Evolutionary conservation across 2,113 vertebrate species (phyloP).

Genomic region (Mastomys natalensis): DNA sequence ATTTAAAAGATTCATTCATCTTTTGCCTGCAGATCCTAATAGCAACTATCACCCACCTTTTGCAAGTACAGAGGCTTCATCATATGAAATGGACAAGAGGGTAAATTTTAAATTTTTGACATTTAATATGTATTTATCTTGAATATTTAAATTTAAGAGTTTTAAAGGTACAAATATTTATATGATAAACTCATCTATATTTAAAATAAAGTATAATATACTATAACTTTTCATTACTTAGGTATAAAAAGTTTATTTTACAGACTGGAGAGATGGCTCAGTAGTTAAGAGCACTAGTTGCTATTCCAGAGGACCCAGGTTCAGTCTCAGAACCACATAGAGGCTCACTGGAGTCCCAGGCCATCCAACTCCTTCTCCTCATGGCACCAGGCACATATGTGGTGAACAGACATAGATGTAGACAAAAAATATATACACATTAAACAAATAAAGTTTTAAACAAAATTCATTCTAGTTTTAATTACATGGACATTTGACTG

Average conservation of each 20-base stretch:
- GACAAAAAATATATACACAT: not conserved
- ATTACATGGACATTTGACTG: conserved; percentile 47
- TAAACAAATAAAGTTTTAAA: not conserved
- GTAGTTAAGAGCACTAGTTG: not conserved
- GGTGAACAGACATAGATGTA: not conserved
- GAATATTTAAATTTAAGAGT: conserved; percentile 50
- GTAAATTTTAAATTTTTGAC: conserved; percentile 87
- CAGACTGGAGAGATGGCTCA: not conserved
- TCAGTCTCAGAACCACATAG: not conserved
- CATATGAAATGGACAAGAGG: conserved; percentile 97
- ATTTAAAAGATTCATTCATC: not conserved
- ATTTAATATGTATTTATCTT: conserved; percentile 57
- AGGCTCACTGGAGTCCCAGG: not conserved
- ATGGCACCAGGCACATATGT: not conserved
- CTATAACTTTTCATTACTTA: conserved; percentile 2
- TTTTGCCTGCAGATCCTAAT: conserved; percentile 92
- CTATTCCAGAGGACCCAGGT: not conserved
- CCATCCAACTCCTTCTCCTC: not conserved
- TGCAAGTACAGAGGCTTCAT: conserved; percentile 96
- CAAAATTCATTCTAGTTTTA: conserved; percentile 58
- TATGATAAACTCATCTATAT: not conserved
- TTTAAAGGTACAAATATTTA: not conserved
- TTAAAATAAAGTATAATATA: conserved; percentile 21
- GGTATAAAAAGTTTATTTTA: conserved; percentile 54
- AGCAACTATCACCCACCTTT: conserved; percentile 96